Evolutionary conservation across 2,113 vertebrate genomes (phyloP).

Genomic region (Acrocephalus arundinaceus): DNA sequence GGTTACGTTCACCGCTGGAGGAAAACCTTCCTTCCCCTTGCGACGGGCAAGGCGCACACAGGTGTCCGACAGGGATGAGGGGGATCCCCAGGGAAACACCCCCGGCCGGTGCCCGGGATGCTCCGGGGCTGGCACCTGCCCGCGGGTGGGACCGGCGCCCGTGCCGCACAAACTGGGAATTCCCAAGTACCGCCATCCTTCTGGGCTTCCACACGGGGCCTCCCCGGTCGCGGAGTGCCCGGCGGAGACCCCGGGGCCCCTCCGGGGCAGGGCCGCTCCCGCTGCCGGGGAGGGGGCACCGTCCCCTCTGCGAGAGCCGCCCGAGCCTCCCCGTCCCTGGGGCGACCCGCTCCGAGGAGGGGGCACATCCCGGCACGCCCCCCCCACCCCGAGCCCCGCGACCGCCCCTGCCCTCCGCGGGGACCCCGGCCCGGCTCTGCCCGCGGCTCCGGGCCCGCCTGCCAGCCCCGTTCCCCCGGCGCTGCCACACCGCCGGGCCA

Average conservation of each 20-base stretch:
- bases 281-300: too few relatives aligned
- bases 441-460: neutral
- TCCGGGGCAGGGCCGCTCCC: neutral
- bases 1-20: fast-evolving
- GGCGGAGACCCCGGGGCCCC: neutral
- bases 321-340: neutral
- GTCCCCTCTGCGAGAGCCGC: fast-evolving
- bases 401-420: too few relatives aligned
- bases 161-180: neutral
- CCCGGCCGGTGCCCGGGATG: neutral
- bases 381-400: neutral
- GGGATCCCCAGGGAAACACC: neutral
- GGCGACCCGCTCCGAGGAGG: neutral
- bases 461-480: neutral
- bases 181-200: neutral
- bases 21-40: neutral
- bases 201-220: neutral
- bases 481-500: too few relatives aligned
- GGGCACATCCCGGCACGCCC: neutral
- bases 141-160: neutral
- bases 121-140: neutral
- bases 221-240: neutral
- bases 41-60: neutral
- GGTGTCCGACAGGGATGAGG: neutral
- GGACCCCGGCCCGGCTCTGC: neutral